Percentiles rank a stretch among this genome's conserved stretches.
Conservation (phyloP, 2,113 vertebrate species). For the Notothenia coriiceps region DNA sequence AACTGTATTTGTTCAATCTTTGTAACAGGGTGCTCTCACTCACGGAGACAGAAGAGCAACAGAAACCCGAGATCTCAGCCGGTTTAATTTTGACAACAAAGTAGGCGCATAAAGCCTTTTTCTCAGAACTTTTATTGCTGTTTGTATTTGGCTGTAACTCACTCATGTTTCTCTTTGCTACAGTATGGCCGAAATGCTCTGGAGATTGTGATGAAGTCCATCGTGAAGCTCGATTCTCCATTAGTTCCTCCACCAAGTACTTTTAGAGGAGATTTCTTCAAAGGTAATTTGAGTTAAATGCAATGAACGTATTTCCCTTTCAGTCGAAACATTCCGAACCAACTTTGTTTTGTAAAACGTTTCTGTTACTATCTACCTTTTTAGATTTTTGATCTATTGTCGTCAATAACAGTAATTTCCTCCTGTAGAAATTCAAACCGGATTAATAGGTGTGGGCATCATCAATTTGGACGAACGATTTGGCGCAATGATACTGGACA, state of each 20-base stretch:
- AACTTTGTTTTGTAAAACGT: neutral
- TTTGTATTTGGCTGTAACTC: neutral
- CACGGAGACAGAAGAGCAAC: constrained; percentile 98
- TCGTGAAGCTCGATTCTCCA: constrained; percentile 94
- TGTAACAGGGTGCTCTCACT: constrained; percentile 93
- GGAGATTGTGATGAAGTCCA: constrained; percentile 99
- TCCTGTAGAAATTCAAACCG: constrained; percentile 91
- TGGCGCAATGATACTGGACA: constrained; percentile 92
- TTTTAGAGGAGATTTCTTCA: constrained; percentile 98
- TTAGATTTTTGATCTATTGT: neutral
- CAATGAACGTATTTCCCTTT: neutral
- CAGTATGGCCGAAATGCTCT: constrained; percentile 98
- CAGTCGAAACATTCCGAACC: neutral
- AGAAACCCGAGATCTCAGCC: constrained; percentile 96
- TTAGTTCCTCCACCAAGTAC: constrained; percentile 93
- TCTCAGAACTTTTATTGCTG: neutral
- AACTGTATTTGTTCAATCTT: neutral
- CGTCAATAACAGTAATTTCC: neutral
- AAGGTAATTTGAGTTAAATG: constrained; percentile 84
- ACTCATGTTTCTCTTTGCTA: constrained; percentile 19
- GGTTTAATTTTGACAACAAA: constrained; percentile 99
- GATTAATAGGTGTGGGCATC: constrained; percentile 95
- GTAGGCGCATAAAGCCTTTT: constrained; percentile 71
- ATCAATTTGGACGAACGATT: constrained; percentile 96
- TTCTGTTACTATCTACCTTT: neutral